Conservation (phyloP, 2,888 invertebrate species). For the Nesidiocoris tenuis region DNA sequence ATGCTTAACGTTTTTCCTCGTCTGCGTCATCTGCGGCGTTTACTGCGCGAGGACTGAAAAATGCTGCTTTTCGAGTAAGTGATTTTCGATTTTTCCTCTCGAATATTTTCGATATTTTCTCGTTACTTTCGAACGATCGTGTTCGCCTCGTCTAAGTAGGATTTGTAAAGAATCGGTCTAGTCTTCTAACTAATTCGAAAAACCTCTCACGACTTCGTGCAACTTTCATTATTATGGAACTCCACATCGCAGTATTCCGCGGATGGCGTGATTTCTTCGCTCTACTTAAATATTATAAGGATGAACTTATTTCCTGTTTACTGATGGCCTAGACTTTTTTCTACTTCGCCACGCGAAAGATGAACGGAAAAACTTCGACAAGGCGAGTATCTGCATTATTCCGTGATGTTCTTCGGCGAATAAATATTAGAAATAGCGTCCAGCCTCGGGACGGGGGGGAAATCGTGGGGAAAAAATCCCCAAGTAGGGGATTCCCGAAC, state of each 20-base stretch:
- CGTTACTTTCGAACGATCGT: background rate
- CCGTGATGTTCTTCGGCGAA: conserved; percentile 21
- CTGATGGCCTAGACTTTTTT: background rate
- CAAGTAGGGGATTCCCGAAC: background rate
- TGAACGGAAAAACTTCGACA: conserved; percentile 16
- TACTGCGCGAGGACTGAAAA: conserved; percentile 63
- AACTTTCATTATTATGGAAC: background rate
- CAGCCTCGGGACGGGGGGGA: background rate
- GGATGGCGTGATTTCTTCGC: background rate
- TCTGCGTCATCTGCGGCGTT: conserved; percentile 61
- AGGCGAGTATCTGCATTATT: conserved; percentile 22
- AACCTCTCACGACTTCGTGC: background rate
- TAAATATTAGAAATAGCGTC: conserved; percentile 17
- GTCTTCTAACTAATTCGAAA: background rate
- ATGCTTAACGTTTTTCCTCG: conserved; percentile 60
- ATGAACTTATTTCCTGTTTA: conserved; percentile 15
- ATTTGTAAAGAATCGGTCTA: background rate
- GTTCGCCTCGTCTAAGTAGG: background rate
- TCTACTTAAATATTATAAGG: background rate
- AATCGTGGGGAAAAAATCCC: background rate
- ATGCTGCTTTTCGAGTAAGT: conserved; percentile 66
- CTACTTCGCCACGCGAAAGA: background rate
- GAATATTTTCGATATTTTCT: background rate
- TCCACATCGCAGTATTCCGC: background rate
- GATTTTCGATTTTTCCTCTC: conserved; percentile 13